A percentile compares a stretch with the other conserved stretches of the same genome.
These are phyloP conservation scores for Enteromius treurensis DNA, from an alignment of 2,797 vertebrate genomes.

Conservation along the genomic window DNA sequence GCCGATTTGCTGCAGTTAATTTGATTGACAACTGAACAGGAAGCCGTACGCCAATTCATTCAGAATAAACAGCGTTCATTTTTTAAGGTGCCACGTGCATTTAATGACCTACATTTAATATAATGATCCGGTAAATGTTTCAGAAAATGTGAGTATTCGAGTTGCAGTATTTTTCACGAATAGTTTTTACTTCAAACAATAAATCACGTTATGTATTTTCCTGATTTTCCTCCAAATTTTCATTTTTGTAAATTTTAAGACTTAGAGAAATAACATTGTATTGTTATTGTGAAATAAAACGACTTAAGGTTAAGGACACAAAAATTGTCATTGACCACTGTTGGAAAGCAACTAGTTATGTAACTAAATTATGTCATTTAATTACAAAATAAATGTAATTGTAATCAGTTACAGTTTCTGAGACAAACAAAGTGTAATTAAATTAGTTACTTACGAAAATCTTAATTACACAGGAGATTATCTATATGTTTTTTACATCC, in stretches of 20 bases:
- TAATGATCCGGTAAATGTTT: neutral
- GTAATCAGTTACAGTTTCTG: neutral
- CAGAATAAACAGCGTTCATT: neutral
- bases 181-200: neutral
- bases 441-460: neutral
- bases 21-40: neutral
- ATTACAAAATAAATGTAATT: neutral
- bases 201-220: neutral
- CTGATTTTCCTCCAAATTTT: neutral
- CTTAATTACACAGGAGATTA: neutral
- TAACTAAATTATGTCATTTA: neutral
- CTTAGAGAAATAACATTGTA: neutral
- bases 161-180: neutral
- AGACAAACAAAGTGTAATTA: neutral
- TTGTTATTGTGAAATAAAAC: neutral
- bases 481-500: too few relatives aligned
- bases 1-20: neutral
- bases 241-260: too few relatives aligned
- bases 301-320: neutral
- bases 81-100: constrained; percentile 54
- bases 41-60: constrained; percentile 48
- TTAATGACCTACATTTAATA: constrained; percentile 2
- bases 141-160: neutral
- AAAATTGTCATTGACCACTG: neutral
- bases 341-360: neutral